A percentile compares a stretch with the other conserved stretches of the same genome.
These are phyloP conservation scores for Anoplolepis gracilipes DNA, from an alignment of 1,140 invertebrate species.

Conservation along the genomic window DNA sequence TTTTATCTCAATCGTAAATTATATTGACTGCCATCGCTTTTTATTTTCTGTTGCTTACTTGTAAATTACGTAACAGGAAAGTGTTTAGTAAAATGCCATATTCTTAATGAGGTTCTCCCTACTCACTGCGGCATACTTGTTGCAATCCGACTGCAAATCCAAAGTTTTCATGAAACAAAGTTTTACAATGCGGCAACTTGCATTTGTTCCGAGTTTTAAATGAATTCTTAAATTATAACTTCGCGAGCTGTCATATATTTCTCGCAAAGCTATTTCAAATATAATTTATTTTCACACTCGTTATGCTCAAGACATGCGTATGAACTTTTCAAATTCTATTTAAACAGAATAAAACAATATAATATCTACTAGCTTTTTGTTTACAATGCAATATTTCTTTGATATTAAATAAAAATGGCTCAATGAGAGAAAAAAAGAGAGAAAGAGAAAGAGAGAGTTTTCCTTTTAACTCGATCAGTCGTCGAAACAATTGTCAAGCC, in stretches of 20 bases:
- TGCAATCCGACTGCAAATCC: slow-evolving; percentile 27
- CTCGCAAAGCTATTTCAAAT: neutral
- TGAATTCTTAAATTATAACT: neutral
- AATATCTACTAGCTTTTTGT: no score
- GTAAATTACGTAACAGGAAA: neutral
- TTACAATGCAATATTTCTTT: neutral
- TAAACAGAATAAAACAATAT: neutral
- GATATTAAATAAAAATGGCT: neutral
- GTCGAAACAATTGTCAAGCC: neutral
- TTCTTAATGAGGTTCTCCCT: neutral
- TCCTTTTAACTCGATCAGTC: neutral
- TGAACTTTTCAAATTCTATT: neutral
- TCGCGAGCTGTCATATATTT: neutral
- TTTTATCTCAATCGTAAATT: neutral
- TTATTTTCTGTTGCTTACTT: slow-evolving; percentile 1
- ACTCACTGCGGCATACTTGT: neutral
- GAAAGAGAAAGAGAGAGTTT: neutral
- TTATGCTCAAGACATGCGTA: neutral
- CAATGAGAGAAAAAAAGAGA: neutral
- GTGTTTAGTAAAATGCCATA: neutral
- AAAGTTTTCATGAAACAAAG: slow-evolving; percentile 17
- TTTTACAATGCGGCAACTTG: slow-evolving; percentile 25
- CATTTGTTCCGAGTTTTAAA: slow-evolving; percentile 18
- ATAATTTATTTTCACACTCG: neutral
- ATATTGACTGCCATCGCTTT: neutral